Conservation (phyloP, 2,888 invertebrate species). For the Lycia hirtaria region DNA sequence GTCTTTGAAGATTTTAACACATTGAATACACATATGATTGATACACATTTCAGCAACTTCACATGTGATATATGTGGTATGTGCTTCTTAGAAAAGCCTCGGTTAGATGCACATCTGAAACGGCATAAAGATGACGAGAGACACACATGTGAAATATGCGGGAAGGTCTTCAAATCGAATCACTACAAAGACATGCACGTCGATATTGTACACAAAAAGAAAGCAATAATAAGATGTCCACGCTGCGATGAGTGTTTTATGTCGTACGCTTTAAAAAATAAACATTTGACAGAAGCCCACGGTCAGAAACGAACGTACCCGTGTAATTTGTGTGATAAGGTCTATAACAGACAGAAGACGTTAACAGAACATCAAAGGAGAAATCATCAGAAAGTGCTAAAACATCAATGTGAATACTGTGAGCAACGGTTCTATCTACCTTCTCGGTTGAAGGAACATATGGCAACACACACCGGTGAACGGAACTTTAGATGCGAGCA, state of each 20-base stretch:
- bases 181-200: constrained; percentile 80
- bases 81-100: constrained; percentile 77
- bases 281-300: constrained; percentile 74
- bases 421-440: constrained; percentile 81
- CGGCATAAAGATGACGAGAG: constrained; percentile 80
- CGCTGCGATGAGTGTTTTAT: constrained; percentile 78
- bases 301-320: constrained; percentile 76
- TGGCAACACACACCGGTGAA: constrained; percentile 83
- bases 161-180: constrained; percentile 76
- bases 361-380: constrained; percentile 74
- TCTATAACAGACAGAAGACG: constrained; percentile 76
- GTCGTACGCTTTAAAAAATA: constrained; percentile 76
- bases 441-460: constrained; percentile 77
- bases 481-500: constrained; percentile 84
- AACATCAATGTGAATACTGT: constrained; percentile 84
- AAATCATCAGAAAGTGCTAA: constrained; percentile 76
- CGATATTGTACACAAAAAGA: constrained; percentile 76
- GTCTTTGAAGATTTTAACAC: constrained; percentile 78
- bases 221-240: constrained; percentile 74
- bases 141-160: constrained; percentile 81
- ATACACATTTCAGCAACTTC: constrained; percentile 72
- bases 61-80: constrained; percentile 78
- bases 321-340: constrained; percentile 77
- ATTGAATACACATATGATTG: constrained; percentile 75
- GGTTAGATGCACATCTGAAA: constrained; percentile 78